Percentiles rank a stretch among this genome's conserved stretches.
phyloP scores from a whole-genome alignment of 1,140 invertebrate species.

The Ceratosolen solmsi region DNA sequence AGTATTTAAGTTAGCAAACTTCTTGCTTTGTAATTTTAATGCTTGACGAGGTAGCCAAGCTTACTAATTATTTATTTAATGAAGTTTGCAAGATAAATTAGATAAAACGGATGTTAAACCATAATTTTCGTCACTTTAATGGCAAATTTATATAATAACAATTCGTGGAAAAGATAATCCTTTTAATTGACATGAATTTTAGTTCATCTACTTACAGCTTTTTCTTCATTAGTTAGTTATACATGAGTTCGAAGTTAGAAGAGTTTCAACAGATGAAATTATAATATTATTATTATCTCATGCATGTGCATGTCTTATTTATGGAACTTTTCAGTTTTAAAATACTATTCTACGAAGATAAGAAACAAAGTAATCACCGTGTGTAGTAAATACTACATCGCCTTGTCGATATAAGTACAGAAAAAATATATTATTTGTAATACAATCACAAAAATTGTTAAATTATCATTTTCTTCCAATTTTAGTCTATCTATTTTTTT shows the following conservation, averaged over 20 bases:
- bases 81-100: neutral
- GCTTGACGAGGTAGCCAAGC: neutral
- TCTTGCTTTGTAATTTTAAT: neutral
- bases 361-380: neutral
- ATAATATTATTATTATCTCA: neutral
- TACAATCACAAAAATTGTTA: neutral
- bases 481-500: neutral
- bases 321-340: neutral
- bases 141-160: too few species aligned
- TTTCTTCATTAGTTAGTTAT: neutral
- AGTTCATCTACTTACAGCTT: neutral
- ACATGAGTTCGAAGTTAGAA: neutral
- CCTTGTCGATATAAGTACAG: neutral
- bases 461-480: neutral
- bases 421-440: neutral
- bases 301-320: neutral
- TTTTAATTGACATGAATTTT: neutral
- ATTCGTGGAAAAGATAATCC: neutral
- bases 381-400: neutral
- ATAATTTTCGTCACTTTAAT: neutral
- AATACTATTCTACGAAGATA: neutral
- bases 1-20: neutral
- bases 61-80: neutral
- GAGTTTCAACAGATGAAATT: neutral
- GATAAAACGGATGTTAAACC: neutral